Base-by-base conservation (phyloP, 1,140 invertebrate genomes). In the Muscidifurax raptorellus region DNA sequence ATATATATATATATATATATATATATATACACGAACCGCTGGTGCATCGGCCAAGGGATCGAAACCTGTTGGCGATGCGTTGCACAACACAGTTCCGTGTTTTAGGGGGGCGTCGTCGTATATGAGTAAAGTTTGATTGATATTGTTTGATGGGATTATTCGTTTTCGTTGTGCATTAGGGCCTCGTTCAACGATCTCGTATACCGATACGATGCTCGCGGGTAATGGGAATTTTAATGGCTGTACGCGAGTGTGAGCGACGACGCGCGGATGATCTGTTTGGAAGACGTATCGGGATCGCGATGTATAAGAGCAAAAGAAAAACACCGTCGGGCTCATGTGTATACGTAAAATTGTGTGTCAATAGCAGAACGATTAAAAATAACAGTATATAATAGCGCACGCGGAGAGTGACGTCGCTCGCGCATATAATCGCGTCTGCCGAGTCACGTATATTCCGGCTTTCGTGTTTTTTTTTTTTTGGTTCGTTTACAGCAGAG, bases 151-250 rank as follows among this genome's bases (percentile, higher is more conserved):
- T n/a, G 71, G 66, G 80, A 81, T 81, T 81, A 71, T 80, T 71
- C 32, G 28, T 66, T 69, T 36, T 40, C 44, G 71, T 64, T 1
- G 18, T 40, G 22, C 28, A n/a, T 22, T n/a, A 0, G 27, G 22
- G 36, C 5, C 18, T 18, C 13, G 79, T 25, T 81, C 36, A 81
- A 81, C 36, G 44, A 81, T 81, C 40, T 36, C 72, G 7, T 10
- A 0, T 40, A 18, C 0, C 22, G 44, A 82, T 74, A 72, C n/a
- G n/a, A 72, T 81, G 67, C 40, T 52, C 30, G n/a, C n/a, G 32
- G n/a, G 36, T 80, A 80, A 80, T 80, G 66, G 66, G 36, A 44
- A 71, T 40, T 78, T 66, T 80, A 80, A 80, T 32, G 67, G 67
- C 4, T 80, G 22, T 67, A 1, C 36, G 36, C 7, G 44, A 40